Base-by-base conservation (phyloP, 2,113 vertebrate genomes). In the Craseonycteris thonglongyai region DNA sequence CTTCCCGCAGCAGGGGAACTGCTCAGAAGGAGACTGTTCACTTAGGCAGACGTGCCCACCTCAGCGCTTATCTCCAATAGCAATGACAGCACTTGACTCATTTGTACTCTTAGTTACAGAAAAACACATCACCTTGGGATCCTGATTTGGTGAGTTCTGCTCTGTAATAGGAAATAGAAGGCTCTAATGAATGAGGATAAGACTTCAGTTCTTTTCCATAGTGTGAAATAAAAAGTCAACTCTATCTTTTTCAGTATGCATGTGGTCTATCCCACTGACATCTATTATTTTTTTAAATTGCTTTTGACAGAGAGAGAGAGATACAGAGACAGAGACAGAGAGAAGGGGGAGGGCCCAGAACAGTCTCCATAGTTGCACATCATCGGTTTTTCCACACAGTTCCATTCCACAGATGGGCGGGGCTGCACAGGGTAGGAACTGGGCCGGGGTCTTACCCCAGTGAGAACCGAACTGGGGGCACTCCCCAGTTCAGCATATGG, bases 71-170 rank as follows among this genome's bases (percentile, higher is more conserved):
- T 10, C 58, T 58, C 42, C 7, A 0, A 9, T 33, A 69, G 49
- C 82, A 78, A 33, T 0, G 1, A 66, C 78, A 4, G 75, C 0
- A 0, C 90, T 61, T 79, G 94, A 19, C 78, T 95, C 93, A 49
- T n/a, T 6, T 2, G 81, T 86, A 35, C 93, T 94, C 80, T 0
- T 0, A 38, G 61, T 49, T 40, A 47, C 90, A 95, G 88, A 76
- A 54, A 75, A 96, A 40, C 18, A 61, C 56, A 87, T 58, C 4
- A 5, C 81, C 85, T 92, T 40, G 33, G 61, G 75, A 33, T 74
- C 76, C 51, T 3, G 0, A 42, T 85, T 96, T 56, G 49, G 56
- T 7, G 22, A 56, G 66, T 28, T 2, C 47, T 40, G 13, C 18
- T 65, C 80, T 87, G 3, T 0, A 3, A 40, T 5, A 81, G 76